Conservation (phyloP, 2,113 vertebrate species). For the Accipiter cooperii region DNA sequence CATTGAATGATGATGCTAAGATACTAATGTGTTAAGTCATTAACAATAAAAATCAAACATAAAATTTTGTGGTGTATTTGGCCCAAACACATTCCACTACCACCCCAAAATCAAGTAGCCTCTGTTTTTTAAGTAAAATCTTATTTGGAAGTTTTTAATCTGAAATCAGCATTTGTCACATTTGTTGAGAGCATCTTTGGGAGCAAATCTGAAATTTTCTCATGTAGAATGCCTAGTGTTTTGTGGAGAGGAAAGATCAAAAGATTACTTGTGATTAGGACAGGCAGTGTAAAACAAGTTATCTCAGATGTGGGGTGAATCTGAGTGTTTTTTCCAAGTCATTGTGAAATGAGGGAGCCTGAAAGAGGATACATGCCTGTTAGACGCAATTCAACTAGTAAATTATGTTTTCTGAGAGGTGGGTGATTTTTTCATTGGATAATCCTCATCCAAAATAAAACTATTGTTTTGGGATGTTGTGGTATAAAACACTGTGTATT, state of each 20-base stretch:
- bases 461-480: background rate
- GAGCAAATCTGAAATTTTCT: background rate
- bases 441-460: background rate
- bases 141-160: background rate
- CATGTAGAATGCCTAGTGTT: background rate
- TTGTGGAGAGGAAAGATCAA: background rate
- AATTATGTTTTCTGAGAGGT: background rate
- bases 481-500: background rate
- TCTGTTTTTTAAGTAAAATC: background rate
- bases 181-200: background rate
- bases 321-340: background rate
- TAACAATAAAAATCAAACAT: background rate
- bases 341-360: background rate
- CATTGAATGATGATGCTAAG: background rate
- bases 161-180: background rate
- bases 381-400: background rate
- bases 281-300: background rate
- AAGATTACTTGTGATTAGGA: background rate
- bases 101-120: background rate
- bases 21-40: background rate
- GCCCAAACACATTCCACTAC: background rate
- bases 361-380: background rate
- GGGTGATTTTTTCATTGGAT: background rate
- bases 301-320: background rate
- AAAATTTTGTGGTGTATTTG: background rate